A percentile compares a stretch with the other conserved stretches of the same genome.
Conservation (phyloP, 2,113 vertebrate genomes). For the Astur gentilis region DNA sequence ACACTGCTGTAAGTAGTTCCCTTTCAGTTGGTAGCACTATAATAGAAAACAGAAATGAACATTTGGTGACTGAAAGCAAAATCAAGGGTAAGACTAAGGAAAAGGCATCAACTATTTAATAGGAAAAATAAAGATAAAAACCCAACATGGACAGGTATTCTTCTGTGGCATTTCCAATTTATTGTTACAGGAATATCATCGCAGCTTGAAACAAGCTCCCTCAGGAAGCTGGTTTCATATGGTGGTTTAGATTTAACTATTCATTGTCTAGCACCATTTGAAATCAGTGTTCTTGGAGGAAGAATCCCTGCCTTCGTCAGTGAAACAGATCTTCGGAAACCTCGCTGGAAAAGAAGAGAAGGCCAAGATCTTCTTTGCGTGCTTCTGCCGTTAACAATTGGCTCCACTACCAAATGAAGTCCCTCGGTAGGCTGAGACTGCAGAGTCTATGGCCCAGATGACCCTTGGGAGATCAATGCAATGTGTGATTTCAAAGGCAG, state of each 20-base stretch:
- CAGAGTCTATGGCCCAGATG: neutral
- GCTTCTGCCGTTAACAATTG: rapidly evolving
- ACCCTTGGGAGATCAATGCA: neutral
- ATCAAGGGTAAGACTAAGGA: neutral
- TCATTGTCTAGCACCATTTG: conserved; percentile 99
- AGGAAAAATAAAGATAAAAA: neutral
- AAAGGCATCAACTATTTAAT: neutral
- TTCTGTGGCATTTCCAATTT: conserved; percentile 25
- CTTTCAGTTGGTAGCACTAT: neutral
- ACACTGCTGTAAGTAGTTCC: neutral
- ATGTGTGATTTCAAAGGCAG: neutral
- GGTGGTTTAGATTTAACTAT: conserved; percentile 98
- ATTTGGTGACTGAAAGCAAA: neutral
- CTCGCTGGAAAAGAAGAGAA: neutral
- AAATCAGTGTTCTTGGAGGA: conserved; percentile 99
- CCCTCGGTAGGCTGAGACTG: neutral
- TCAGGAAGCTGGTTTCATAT: conserved; percentile 99
- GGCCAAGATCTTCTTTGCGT: neutral
- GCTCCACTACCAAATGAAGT: neutral
- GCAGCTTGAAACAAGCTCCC: conserved; percentile 74
- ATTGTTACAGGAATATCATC: conserved; percentile 19
- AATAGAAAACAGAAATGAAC: neutral
- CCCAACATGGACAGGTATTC: neutral
- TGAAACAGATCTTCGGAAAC: neutral
- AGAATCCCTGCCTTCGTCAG: conserved; percentile 65